Evolutionary conservation across 2,797 vertebrate species (phyloP).

Genomic region (Cuniculus paca): DNA sequence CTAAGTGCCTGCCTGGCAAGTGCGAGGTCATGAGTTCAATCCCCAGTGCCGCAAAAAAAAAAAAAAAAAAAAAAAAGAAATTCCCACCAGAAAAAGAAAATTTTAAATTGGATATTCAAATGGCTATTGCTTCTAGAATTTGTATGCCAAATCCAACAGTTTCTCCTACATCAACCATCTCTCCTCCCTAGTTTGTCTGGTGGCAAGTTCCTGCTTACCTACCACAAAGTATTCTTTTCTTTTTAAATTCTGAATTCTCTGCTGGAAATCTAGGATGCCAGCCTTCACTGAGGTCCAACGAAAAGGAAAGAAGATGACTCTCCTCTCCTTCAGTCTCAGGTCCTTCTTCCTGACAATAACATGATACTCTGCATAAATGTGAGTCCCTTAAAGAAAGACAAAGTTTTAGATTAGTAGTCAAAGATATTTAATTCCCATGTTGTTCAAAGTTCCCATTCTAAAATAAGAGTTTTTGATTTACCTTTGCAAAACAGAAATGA

Average conservation of each 20-base stretch:
- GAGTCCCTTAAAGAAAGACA: background rate
- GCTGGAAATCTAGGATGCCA: background rate
- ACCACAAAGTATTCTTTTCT: background rate
- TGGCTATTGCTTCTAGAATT: background rate
- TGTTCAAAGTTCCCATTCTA: conserved; percentile 9
- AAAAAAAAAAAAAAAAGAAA: too few species aligned
- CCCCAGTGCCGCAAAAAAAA: too few species aligned
- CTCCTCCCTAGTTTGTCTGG: background rate
- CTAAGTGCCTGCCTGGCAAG: too few species aligned
- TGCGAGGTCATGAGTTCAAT: too few species aligned
- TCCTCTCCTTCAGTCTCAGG: background rate
- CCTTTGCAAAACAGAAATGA: conserved; percentile 71
- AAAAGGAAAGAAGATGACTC: background rate
- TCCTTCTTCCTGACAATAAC: background rate
- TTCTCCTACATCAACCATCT: background rate
- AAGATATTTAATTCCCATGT: background rate
- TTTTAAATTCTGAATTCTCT: background rate
- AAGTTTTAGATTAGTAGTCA: background rate
- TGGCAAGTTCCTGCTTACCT: background rate
- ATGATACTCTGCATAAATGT: background rate
- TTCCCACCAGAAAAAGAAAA: background rate
- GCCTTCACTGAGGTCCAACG: background rate
- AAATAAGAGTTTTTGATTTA: conserved; percentile 62
- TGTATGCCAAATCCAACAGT: background rate
- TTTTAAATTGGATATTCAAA: background rate